These are phyloP conservation scores for Leptobrachium ailaonicum DNA, from an alignment of 2,113 vertebrate species.

Conservation along the genomic window DNA sequence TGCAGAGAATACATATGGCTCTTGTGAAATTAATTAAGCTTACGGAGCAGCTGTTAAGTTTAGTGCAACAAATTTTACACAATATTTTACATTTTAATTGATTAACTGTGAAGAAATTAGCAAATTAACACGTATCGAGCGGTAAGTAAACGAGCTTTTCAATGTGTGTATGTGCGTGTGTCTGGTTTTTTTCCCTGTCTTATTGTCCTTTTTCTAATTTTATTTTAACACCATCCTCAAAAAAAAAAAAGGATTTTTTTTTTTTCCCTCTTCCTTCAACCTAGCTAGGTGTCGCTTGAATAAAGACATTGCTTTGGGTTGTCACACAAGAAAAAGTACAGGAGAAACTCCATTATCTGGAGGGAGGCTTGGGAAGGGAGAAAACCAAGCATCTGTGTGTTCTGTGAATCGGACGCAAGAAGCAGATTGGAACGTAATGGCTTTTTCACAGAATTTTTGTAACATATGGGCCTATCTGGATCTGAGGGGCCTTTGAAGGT, in stretches of 20 bases:
- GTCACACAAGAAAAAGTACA: slow-evolving; percentile 55
- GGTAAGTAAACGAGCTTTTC: slow-evolving; percentile 77
- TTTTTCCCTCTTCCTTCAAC: not conserved
- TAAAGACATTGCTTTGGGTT: slow-evolving; percentile 62
- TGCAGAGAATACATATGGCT: slow-evolving; percentile 75
- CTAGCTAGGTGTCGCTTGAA: slow-evolving; percentile 71
- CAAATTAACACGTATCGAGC: slow-evolving; percentile 95
- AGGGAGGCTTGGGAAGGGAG: slow-evolving; percentile 68
- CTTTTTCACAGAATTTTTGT: slow-evolving; percentile 74
- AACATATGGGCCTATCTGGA: slow-evolving; percentile 89
- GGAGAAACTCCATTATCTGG: slow-evolving; percentile 67
- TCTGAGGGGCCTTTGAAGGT: slow-evolving; percentile 89
- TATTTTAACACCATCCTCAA: not conserved
- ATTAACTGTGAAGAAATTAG: slow-evolving; percentile 94
- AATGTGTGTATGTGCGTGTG: slow-evolving; percentile 60
- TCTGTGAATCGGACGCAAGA: slow-evolving; percentile 70
- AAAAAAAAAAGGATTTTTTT: not conserved
- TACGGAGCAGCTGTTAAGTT: slow-evolving; percentile 82
- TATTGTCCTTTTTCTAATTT: not conserved
- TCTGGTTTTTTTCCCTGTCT: too few relatives aligned
- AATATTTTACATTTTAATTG: slow-evolving; percentile 85
- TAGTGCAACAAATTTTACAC: slow-evolving; percentile 83
- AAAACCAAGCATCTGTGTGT: slow-evolving; percentile 74
- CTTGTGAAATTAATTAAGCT: slow-evolving; percentile 82
- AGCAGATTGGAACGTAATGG: slow-evolving; percentile 75